Conservation (phyloP, 2,888 invertebrate genomes). For the Cynaeus angustus region DNA sequence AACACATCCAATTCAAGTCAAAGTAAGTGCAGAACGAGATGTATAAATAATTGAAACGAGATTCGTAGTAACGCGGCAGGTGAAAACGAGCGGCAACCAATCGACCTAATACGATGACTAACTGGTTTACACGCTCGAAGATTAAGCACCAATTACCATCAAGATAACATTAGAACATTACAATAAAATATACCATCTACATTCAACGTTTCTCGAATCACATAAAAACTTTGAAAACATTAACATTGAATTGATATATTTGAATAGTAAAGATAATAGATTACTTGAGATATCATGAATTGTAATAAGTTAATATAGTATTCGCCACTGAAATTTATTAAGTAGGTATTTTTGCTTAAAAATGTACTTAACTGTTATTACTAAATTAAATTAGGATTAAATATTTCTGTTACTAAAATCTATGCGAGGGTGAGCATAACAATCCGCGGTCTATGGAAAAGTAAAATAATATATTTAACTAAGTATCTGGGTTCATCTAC, state of each 20-base stretch:
- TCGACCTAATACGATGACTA: slow-evolving; percentile 25
- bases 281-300: slow-evolving; percentile 54
- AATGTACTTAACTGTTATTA: slow-evolving; percentile 48
- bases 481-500: slow-evolving; percentile 36
- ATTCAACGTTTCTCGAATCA: slow-evolving; percentile 68
- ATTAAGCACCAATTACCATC: slow-evolving; percentile 68
- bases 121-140: slow-evolving; percentile 15
- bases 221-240: slow-evolving; percentile 71
- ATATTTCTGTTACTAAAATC: slow-evolving; percentile 63
- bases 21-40: slow-evolving; percentile 62
- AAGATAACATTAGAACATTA: slow-evolving; percentile 64
- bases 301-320: slow-evolving; percentile 49
- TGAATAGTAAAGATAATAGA: slow-evolving; percentile 54
- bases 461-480: slow-evolving; percentile 50
- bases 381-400: slow-evolving; percentile 66
- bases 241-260: slow-evolving; percentile 71
- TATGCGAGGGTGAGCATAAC: slow-evolving; percentile 70
- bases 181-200: slow-evolving; percentile 68
- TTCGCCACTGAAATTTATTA: slow-evolving; percentile 47
- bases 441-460: slow-evolving; percentile 65
- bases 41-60: slow-evolving; percentile 56
- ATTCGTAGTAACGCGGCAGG: slow-evolving; percentile 58
- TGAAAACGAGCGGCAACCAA: slow-evolving; percentile 53
- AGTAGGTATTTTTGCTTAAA: slow-evolving; percentile 55
- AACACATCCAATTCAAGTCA: slow-evolving; percentile 66